Base-by-base conservation (phyloP, 2,113 vertebrate genomes). In the Verasper variegatus region DNA sequence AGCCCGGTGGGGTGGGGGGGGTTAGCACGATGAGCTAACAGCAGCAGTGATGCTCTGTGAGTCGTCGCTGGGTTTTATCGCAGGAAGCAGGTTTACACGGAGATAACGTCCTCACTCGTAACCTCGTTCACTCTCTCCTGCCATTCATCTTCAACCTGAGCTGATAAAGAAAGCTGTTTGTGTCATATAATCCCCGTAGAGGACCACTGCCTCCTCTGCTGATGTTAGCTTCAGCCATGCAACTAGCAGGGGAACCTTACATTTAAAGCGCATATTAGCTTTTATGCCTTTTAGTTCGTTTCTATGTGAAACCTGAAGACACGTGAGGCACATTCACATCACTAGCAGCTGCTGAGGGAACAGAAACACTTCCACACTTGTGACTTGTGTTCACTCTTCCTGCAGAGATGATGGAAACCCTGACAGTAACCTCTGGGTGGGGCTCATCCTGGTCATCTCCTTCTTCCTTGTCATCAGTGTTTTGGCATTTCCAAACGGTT, bases 381-480 rank as follows among this genome's bases (percentile, higher is more conserved):
- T 75, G 58, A 17, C 58, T 71, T 2, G 60, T n/a, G 40, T 57
- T 54, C 18, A 84, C 62, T 89, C 70, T 86, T 1, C 82, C 92
- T 94, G 72, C 93, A 99, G 98, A 92, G 96, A 99, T 94, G 97
- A 99, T 92, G 95, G 96, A 79, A 95, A 97, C 81, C 96, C 93
- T 77, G 97, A 99, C 92, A 96, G 93, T 84, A 99, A 99, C 91
- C 92, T 99, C 78, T 97, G 97, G 95, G 95, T 96, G 84, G 98
- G 98, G 59, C 93, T 98, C 84, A 96, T 99, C 51, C 95, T 96
- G 71, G 96, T 99, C 83, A 91, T 97, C 91, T 99, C 97, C 85
- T 99, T 99, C 94, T 99, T 99, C 92, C 95, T 98, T 68, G 95
- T 99, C 93, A 96, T 99, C 94, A 99, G 98, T 86, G 96, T 99